Evolutionary conservation across 2,888 invertebrate genomes (phyloP), one percentile per base, ranked within the genome.

Genomic region (Octonoba sinensis): DNA sequence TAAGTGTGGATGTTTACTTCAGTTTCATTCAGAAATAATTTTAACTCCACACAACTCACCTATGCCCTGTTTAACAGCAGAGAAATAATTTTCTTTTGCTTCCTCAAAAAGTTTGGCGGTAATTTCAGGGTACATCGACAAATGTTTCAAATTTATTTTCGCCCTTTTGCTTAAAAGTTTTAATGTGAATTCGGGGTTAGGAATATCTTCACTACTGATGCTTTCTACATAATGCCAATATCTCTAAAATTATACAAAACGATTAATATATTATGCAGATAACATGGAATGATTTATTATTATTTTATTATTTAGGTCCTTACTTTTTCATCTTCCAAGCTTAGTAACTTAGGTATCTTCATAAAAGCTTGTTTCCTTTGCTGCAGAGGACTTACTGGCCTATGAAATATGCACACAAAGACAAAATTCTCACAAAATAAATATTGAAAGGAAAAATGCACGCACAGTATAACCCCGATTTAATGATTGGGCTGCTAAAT

Each of bases 201-300:
- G 73, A 27, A 81, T 69, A 46, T 81, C 64, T 67, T 73, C 49
- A 20, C 56, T 54, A 16, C 27, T 24, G 15, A 81, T 81, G 54
- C 69, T 69, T 1, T 62, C 20, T n/a, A 81, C 56, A 69, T 81
- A 81, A 62, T 81, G 18, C 51, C 67, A 67, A 27, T 81, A 81
- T 11, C 73, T 69, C 79, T 81, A 27, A 36, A 60, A 49, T 6
- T 2, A 57, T 8, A 56, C 18, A 57, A 69, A 69, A 24, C 2
- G 18, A 69, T 3, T 24, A 66, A n/a, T 27, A 24, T 24, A 27
- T 18, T 47, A 49, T 47, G 3, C 24, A 57, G n/a, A 15, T 20
- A n/a, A 57, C 11, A 13, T 22, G 13, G 20, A 20, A 57, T 20
- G 15, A 51, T 51, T n/a, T 51, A 51, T 15, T 54, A 54, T 3